These are phyloP conservation scores for Emys orbicularis DNA, from an alignment of 2,797 vertebrate genomes.

Conservation along the genomic window DNA sequence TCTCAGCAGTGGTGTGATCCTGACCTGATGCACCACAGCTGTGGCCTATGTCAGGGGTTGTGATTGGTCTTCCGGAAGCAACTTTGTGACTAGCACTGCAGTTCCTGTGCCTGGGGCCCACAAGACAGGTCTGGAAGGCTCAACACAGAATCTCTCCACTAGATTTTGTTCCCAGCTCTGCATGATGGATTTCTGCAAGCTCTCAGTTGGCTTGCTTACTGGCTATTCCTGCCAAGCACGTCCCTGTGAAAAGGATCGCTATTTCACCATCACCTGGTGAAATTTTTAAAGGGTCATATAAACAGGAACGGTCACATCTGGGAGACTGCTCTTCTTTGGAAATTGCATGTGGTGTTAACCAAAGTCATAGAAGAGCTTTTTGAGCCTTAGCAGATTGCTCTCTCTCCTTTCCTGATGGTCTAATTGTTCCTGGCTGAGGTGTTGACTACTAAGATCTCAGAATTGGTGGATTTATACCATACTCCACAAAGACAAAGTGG, in stretches of 20 bases:
- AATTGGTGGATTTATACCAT: neutral
- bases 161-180: neutral
- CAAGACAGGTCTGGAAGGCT: neutral
- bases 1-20: neutral
- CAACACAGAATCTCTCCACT: neutral
- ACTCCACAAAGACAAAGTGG: neutral
- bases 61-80: neutral
- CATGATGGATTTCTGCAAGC: neutral
- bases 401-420: neutral
- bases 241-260: neutral
- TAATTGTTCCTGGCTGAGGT: neutral
- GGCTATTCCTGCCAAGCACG: neutral
- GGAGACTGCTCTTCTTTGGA: neutral
- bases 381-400: neutral
- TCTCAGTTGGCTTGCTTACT: neutral
- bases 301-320: neutral
- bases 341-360: neutral
- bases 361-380: neutral
- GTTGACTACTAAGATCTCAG: neutral
- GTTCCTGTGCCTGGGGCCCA: neutral
- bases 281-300: rapidly evolving
- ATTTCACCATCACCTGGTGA: neutral
- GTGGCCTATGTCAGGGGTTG: neutral
- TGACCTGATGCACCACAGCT: neutral
- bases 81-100: neutral